Evolutionary conservation across 92 coral and sea anemone genomes (phyloP).

Genomic region (Phenganax marumi): DNA sequence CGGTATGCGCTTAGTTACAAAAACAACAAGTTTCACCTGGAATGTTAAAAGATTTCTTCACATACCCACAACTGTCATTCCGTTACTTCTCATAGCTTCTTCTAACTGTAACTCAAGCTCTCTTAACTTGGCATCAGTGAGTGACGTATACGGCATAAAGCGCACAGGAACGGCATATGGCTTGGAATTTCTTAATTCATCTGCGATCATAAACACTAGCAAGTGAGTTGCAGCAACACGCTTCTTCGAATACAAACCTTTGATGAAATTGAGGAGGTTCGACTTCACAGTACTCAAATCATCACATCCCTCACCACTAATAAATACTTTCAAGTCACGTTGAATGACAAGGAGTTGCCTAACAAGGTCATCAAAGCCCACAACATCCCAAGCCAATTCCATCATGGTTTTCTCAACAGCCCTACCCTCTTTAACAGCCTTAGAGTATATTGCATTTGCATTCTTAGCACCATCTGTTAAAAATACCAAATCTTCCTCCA

Average conservation of each 20-base stretch:
- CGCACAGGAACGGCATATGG: conserved; percentile 60
- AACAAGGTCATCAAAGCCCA: conserved; percentile 53
- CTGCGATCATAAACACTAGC: conserved; percentile 49
- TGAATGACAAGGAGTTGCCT: conserved; percentile 39
- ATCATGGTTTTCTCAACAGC: conserved; percentile 49
- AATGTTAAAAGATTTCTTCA: no score
- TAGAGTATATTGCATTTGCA: conserved; percentile 38
- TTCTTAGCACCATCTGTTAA: conserved; percentile 34
- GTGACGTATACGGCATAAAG: conserved; percentile 43
- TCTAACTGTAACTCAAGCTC: background rate
- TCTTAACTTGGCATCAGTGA: conserved; percentile 23
- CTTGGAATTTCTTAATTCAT: conserved; percentile 47
- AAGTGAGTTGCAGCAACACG: conserved; percentile 45
- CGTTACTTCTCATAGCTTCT: background rate
- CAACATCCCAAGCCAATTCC: conserved; percentile 61
- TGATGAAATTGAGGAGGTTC: conserved; percentile 1
- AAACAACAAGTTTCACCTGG: no score
- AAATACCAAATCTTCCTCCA: conserved; percentile 45
- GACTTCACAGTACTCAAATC: conserved; percentile 35
- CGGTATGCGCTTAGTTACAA: no score
- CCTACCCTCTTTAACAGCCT: conserved; percentile 38
- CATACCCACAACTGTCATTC: background rate
- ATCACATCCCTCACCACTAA: conserved; percentile 24
- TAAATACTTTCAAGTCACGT: conserved; percentile 28
- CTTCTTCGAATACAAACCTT: background rate